phyloP scores from a whole-genome alignment of 2,113 vertebrate genomes.

The Bostrychus sinensis region DNA sequence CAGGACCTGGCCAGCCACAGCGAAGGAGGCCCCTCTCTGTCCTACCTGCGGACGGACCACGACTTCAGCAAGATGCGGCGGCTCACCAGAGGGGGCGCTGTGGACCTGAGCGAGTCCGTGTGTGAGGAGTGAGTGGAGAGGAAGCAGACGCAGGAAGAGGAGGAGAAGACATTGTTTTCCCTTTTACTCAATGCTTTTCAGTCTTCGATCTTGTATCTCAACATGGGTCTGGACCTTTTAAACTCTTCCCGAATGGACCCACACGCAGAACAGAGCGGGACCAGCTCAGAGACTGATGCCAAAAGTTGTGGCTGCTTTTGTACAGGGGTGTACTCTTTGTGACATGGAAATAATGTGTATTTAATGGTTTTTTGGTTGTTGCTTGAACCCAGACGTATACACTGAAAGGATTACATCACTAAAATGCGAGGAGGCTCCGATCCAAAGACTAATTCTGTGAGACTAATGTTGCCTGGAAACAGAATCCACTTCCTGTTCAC shows the following conservation, averaged over 20 bases:
- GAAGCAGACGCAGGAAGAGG: background rate
- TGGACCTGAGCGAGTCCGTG: conserved; percentile 84
- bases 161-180: conserved; percentile 4
- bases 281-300: conserved; percentile 38
- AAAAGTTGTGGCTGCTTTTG: conserved; percentile 54
- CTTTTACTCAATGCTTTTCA: background rate
- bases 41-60: conserved; percentile 82
- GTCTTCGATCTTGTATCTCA: background rate
- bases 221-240: conserved; percentile 28
- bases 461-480: conserved; percentile 73
- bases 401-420: conserved; percentile 57
- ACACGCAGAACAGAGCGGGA: conserved; percentile 37
- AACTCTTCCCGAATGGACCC: conserved; percentile 53
- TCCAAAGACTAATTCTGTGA: conserved; percentile 66
- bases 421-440: conserved; percentile 39
- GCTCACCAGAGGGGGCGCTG: conserved; percentile 83
- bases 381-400: conserved; percentile 57
- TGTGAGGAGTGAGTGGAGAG: conserved; percentile 78
- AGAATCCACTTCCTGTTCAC: conserved; percentile 49
- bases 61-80: conserved; percentile 84
- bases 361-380: conserved; percentile 64
- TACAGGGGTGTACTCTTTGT: conserved; percentile 62
- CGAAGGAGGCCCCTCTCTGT: conserved; percentile 78
- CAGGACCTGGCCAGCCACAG: conserved; percentile 77
- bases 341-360: conserved; percentile 65